Evolutionary conservation across 2,797 vertebrate genomes (phyloP), one percentile per base, ranked within the genome.

Genomic region (Darevskia nairensis): DNA sequence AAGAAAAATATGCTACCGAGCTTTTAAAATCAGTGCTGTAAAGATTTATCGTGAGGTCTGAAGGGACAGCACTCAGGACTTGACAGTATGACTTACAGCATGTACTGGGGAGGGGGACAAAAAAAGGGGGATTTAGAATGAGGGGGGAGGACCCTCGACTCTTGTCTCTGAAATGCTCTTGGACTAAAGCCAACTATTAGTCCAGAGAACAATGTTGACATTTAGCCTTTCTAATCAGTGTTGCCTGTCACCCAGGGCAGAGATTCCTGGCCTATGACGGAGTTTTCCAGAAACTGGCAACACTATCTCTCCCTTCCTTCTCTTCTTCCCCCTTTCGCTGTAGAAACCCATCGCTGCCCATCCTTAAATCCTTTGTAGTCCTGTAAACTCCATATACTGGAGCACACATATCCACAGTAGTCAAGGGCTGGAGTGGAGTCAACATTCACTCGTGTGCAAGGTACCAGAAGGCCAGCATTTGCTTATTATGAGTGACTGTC

Each of bases 121-220:
- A 44, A 72, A 72, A 72, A 75, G 89, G 76, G 78, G 29, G 41
- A 86, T 86, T 88, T 89, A 83, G 55, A 89, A 69, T 68, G 82
- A n/a, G 92, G 93, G 89, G 95, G 90, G 95, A 89, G 92, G 94
- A 95, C 94, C 82, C 78, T 89, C 91, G 86, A 81, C 86, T 91
- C 94, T 95, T 15, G 6, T 88, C 90, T 93, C 83, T 86, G 91
- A 94, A 95, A 94, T 78, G 88, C 91, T 91, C 88, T 92, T 95
- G 96, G 95, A 94, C 84, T 89, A 75, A 41, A 88, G 95, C 95
- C 95, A 95, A 1, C 90, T 92, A 91, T 89, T 90, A 94, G 89
- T 88, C 93, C 91, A 93, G 94, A 94, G 94, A 96, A 95, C 96
- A 96, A 96, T 85, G 93, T 90, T 96, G 95, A 97, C 95, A 95